Evolutionary conservation across 1,140 invertebrate species (phyloP), one percentile per base, ranked within the genome.

Genomic region (Charaxes varanes): DNA sequence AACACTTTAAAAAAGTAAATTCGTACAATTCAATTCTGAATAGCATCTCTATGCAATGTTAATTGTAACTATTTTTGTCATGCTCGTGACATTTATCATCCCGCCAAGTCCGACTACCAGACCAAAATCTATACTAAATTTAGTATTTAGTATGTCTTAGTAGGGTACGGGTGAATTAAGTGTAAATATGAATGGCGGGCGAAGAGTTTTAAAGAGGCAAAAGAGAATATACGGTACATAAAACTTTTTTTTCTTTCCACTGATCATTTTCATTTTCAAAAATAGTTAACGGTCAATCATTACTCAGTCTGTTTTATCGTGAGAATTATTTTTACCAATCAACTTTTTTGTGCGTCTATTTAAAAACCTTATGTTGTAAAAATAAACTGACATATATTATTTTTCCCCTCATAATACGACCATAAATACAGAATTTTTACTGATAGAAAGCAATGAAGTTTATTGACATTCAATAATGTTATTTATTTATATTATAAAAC

Each of bases 221-320:
- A 32, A 31, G n/a, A 27, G 41, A 10, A 48, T 58, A 16, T 42
- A 50, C 14, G 58, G 54, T 62, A 62, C 33, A 17, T 40, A n/a
- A n/a, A n/a, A n/a, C n/a, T 36, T 22, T 22, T 36, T 33, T 10
- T 16, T 5, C 12, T 19, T n/a, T 14, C 16, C 6, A n/a, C 26
- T 4, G 4, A 13, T 27, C 26, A 27, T 27, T 13, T 6, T n/a
- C n/a, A n/a, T n/a, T 4, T 27, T 12, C 3, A 4, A 1, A 10
- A 1, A 27, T 13, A 7, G 4, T 6, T 7, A 27, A 27, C 1
- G 11, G 4, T 13, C 8, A 12, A 27, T 4, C 4, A 4, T 7
- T 7, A 23, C 10, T 3, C 22, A 8, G 7, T 8, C 3, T 23
- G 7, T 23, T 23, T 23, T 23, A n/a, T n/a, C n/a, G n/a, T n/a